Conservation (phyloP, 92 coral and sea anemone genomes). For the Heliopora coerulea region DNA sequence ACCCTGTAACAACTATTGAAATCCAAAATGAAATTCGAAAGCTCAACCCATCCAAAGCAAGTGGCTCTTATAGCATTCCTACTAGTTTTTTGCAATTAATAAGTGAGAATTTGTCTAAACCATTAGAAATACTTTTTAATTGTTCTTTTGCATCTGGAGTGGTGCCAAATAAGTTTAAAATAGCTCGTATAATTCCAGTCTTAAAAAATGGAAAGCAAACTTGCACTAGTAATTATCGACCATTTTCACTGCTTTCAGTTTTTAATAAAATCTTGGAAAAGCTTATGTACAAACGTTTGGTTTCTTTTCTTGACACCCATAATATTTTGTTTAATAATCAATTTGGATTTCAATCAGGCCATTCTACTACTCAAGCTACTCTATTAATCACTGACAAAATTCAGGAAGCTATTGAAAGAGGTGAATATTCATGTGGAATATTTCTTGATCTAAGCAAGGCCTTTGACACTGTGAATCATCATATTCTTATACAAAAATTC, state of each 20-base stretch:
- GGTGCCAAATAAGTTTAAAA: constrained; percentile 43
- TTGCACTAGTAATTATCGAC: constrained; percentile 16
- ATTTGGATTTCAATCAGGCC: constrained; percentile 12
- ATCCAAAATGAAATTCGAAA: constrained; percentile 13
- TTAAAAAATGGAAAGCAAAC: constrained; percentile 14
- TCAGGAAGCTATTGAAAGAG: constrained; percentile 4
- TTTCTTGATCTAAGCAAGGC: constrained; percentile 14
- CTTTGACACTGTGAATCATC: constrained; percentile 7
- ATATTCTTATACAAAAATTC: not conserved
- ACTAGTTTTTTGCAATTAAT: too few species aligned
- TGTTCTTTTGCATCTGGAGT: too few species aligned
- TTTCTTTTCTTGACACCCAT: not conserved
- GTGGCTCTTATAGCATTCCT: constrained; percentile 48
- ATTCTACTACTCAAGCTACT: constrained; percentile 2
- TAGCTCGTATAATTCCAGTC: constrained; percentile 28
- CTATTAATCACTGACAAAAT: not conserved
- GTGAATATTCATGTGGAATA: not conserved
- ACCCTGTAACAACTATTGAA: constrained; percentile 18
- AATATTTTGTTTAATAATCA: not conserved
- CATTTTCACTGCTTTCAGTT: constrained; percentile 23
- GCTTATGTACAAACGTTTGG: not conserved
- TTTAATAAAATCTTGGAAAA: constrained; percentile 17
- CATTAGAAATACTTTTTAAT: too few species aligned
- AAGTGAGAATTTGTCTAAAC: too few species aligned
- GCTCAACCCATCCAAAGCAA: constrained; percentile 12